These are phyloP conservation scores for Drosophila pseudotalamancana DNA, from an alignment of 2,888 invertebrate genomes.

Conservation along the genomic window DNA sequence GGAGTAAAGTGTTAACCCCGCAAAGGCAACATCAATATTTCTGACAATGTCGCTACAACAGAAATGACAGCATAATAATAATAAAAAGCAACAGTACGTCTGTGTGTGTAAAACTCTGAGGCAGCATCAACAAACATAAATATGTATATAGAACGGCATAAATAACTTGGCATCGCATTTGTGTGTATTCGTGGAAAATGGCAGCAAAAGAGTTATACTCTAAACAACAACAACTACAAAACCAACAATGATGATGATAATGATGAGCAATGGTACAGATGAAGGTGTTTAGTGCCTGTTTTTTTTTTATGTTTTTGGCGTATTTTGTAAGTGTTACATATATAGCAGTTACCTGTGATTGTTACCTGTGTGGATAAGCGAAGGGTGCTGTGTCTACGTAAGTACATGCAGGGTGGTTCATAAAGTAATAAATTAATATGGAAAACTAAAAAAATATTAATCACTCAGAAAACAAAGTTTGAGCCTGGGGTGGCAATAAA, in stretches of 20 bases:
- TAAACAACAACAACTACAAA: conserved; percentile 25
- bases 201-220: conserved; percentile 49
- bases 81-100: conserved; percentile 46
- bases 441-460: no score
- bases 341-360: conserved; percentile 79
- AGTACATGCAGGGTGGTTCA: conserved; percentile 30
- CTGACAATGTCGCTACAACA: conserved; percentile 77
- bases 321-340: conserved; percentile 80
- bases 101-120: conserved; percentile 1
- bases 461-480: not conserved
- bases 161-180: conserved; percentile 53
- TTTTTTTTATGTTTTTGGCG: conserved; percentile 77
- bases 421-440: not conserved
- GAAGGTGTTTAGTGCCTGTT: conserved; percentile 71
- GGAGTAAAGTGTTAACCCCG: conserved; percentile 1
- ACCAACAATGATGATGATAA: conserved; percentile 30
- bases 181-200: conserved; percentile 2
- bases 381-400: conserved; percentile 23
- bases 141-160: conserved; percentile 73
- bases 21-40: conserved; percentile 48
- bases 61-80: conserved; percentile 79
- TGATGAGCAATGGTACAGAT: conserved; percentile 53
- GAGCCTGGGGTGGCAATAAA: no score
- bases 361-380: conserved; percentile 42
- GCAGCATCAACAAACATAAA: conserved; percentile 43